These are phyloP conservation scores for Nephrotoma flavescens DNA, from an alignment of 2,888 invertebrate species.

Conservation along the genomic window DNA sequence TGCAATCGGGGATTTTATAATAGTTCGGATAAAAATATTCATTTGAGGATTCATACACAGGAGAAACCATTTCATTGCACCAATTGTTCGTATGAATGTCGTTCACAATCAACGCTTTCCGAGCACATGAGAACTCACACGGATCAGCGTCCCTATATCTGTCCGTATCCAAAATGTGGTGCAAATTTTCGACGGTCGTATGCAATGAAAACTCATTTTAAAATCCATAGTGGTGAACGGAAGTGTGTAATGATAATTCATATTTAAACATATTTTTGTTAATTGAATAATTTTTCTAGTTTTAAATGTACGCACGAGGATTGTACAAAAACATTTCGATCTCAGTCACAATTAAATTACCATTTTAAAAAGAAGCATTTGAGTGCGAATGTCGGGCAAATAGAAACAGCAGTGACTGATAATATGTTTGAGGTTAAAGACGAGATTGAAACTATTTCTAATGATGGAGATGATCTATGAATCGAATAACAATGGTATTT, in stretches of 20 bases:
- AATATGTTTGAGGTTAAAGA: background rate
- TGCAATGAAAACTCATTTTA: conserved; percentile 4
- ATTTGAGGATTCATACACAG: background rate
- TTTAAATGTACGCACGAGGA: background rate
- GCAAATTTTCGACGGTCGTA: background rate
- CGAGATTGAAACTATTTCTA: background rate
- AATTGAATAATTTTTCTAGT: background rate
- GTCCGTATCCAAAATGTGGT: background rate
- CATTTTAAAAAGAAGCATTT: background rate
- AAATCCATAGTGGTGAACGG: background rate
- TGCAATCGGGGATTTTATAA: background rate
- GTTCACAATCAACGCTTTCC: background rate
- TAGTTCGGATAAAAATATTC: background rate
- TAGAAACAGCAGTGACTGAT: background rate
- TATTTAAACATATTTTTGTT: background rate
- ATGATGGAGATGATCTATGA: background rate
- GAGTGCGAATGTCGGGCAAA: background rate
- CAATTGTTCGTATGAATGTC: background rate
- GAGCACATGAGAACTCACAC: background rate
- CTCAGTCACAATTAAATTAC: background rate
- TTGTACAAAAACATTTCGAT: background rate
- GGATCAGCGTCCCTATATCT: background rate
- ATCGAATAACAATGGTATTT: background rate
- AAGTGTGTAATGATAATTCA: background rate
- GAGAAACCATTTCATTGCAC: background rate